A percentile compares a stretch with the other conserved stretches of the same genome.
phyloP scores from a whole-genome alignment of 2,888 invertebrate genomes.

The Coelopa pilipes region DNA sequence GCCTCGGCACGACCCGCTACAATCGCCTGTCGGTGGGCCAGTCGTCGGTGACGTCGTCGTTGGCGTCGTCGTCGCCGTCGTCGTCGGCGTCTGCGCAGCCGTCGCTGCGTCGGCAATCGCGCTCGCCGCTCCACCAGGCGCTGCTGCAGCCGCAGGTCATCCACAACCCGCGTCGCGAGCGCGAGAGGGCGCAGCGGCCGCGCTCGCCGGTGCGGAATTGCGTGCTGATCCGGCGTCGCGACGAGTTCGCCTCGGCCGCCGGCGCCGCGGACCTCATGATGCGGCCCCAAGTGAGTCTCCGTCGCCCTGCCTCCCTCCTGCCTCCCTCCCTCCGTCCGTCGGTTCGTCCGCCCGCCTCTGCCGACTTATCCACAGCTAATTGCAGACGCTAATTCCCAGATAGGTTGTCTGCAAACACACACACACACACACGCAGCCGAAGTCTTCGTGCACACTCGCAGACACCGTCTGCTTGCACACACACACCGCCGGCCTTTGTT shows the following conservation, averaged over 20 bases:
- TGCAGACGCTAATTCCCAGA: no score
- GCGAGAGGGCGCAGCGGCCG: constrained; percentile 26
- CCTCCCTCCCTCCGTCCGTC: no score
- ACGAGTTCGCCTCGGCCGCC: constrained; percentile 49
- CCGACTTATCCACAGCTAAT: no score
- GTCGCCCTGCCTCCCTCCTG: no score
- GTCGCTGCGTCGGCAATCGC: constrained; percentile 7
- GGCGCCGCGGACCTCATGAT: no score
- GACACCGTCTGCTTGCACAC: no score
- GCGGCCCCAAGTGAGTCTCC: constrained; percentile 22
- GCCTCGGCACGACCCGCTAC: constrained; percentile 50
- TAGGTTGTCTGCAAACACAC: no score
- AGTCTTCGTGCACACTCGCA: no score
- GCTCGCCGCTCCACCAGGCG: constrained; percentile 38
- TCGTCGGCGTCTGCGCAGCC: constrained; percentile 19
- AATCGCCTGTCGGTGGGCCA: constrained; percentile 49
- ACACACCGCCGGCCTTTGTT: no score
- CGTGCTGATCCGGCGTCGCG: constrained; percentile 58
- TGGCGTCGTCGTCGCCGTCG: constrained; percentile 9
- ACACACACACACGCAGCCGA: no score
- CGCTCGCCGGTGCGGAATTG: constrained; percentile 57
- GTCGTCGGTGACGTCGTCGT: constrained; percentile 2
- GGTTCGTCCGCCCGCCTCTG: no score
- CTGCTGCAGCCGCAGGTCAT: constrained; percentile 28
- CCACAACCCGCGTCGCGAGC: constrained; percentile 32